These are phyloP conservation scores for Chrysomela aeneicollis DNA, from an alignment of 2,888 invertebrate species.

Conservation along the genomic window DNA sequence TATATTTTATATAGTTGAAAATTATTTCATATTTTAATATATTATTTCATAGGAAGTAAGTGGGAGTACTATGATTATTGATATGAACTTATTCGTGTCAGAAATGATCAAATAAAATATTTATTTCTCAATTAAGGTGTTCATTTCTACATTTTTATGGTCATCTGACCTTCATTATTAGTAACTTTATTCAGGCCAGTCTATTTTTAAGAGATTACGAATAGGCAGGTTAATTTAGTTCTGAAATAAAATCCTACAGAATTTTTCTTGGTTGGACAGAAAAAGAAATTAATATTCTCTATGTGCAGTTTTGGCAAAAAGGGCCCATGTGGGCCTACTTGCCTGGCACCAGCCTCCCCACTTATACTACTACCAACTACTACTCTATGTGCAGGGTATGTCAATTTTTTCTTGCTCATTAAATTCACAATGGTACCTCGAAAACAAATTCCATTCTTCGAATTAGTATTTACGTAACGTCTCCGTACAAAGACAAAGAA, in stretches of 20 bases:
- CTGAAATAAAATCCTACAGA: too few species aligned
- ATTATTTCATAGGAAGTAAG: not conserved
- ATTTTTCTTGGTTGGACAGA: too few species aligned
- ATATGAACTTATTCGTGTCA: not conserved
- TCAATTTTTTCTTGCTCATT: not conserved
- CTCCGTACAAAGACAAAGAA: slow-evolving; percentile 21
- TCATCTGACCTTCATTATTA: not conserved
- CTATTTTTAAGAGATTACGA: not conserved
- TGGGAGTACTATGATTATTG: not conserved
- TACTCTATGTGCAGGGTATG: not conserved
- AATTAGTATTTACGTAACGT: slow-evolving; percentile 26
- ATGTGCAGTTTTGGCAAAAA: too few species aligned
- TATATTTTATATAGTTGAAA: not conserved
- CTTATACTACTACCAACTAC: too few species aligned
- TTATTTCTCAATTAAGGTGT: not conserved
- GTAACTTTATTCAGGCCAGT: not conserved
- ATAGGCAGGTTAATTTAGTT: not conserved
- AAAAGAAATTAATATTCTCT: too few species aligned
- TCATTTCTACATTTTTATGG: not conserved
- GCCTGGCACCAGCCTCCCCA: too few species aligned
- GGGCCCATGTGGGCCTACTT: too few species aligned
- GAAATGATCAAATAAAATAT: not conserved
- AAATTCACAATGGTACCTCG: not conserved
- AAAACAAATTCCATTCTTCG: slow-evolving; percentile 5
- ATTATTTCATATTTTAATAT: not conserved